A percentile compares a stretch with the other conserved stretches of the same genome.
These are phyloP conservation scores for Gallinago solitaria DNA, from an alignment of 2,797 vertebrate genomes.

Conservation along the genomic window DNA sequence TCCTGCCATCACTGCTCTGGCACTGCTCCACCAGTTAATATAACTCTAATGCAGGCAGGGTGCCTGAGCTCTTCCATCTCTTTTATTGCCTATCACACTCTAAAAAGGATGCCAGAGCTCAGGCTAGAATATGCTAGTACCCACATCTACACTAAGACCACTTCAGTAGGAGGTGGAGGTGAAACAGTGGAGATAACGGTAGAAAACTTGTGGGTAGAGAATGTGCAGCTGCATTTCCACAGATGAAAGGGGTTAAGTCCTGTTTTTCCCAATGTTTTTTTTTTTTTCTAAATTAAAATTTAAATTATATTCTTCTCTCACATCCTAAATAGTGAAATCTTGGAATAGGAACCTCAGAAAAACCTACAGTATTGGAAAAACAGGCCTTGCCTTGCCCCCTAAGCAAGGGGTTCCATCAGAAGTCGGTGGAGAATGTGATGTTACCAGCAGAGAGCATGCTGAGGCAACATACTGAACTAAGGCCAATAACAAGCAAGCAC, in stretches of 20 bases:
- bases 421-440: rapidly evolving
- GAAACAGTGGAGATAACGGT: neutral
- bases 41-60: neutral
- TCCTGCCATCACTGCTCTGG: neutral
- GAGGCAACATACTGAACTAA: neutral
- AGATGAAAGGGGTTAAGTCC: neutral
- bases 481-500: neutral
- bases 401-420: neutral
- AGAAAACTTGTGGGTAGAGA: neutral
- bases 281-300: neutral
- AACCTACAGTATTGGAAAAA: neutral
- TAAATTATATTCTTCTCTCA: neutral
- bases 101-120: neutral
- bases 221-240: neutral
- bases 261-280: neutral
- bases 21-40: neutral
- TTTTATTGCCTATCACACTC: neutral
- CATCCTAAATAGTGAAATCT: neutral
- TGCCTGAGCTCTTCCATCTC: neutral
- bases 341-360: neutral
- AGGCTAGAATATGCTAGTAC: neutral
- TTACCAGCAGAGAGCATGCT: neutral
- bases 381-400: neutral
- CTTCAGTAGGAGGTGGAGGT: neutral
- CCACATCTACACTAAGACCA: neutral